These are phyloP conservation scores for Dromaius novaehollandiae DNA, from an alignment of 2,113 vertebrate species.

Conservation along the genomic window DNA sequence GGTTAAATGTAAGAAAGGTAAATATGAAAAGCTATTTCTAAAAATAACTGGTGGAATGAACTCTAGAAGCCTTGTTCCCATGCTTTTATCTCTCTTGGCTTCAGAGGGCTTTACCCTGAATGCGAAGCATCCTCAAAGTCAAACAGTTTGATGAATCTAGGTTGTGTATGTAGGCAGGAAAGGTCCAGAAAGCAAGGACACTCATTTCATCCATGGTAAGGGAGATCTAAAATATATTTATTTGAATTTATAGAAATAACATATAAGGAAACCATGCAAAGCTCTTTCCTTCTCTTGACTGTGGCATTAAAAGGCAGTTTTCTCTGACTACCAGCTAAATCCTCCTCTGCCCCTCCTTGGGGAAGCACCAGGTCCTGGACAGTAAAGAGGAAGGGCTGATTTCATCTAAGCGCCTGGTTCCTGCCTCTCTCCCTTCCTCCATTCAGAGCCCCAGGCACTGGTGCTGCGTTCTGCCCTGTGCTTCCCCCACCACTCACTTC, in stretches of 20 bases:
- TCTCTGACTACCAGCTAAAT: neutral
- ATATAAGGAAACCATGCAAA: neutral
- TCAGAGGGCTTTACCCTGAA: neutral
- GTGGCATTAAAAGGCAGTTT: no score
- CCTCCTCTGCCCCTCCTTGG: neutral
- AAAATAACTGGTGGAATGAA: slow-evolving; percentile 27
- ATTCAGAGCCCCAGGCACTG: no score
- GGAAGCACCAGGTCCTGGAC: neutral
- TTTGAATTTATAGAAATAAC: neutral
- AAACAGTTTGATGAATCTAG: neutral
- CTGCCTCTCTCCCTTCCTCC: neutral
- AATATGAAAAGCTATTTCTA: slow-evolving; percentile 47
- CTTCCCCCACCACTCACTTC: neutral
- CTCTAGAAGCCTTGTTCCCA: neutral
- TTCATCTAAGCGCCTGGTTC: neutral
- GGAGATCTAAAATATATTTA: neutral
- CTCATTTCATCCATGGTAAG: fast-evolving
- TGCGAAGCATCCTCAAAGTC: neutral
- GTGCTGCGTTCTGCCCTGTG: no score
- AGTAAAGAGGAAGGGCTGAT: neutral
- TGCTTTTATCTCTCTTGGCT: neutral
- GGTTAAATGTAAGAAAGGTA: slow-evolving; percentile 25
- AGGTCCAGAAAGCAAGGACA: neutral
- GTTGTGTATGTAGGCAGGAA: fast-evolving
- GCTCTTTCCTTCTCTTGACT: neutral